Conservation (phyloP, 2,888 invertebrate genomes). For the Chrysodeixis includens region DNA sequence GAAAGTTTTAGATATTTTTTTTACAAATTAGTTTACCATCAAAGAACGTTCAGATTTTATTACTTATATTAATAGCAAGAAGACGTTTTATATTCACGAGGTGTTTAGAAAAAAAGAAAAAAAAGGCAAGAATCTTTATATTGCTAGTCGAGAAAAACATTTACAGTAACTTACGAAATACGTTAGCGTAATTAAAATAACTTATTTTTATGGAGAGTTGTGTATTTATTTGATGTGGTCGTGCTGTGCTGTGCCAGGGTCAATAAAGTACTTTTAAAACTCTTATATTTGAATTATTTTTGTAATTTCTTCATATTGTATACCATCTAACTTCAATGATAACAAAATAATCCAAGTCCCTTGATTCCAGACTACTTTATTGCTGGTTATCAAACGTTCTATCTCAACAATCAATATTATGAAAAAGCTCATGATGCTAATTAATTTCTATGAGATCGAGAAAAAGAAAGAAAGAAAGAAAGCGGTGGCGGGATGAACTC, state of each 20-base stretch:
- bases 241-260: conserved; percentile 45
- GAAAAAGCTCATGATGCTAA: too few relatives aligned
- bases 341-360: too few relatives aligned
- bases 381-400: too few relatives aligned
- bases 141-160: conserved; percentile 45
- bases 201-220: conserved; percentile 44
- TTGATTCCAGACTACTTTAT: too few relatives aligned
- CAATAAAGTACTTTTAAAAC: conserved; percentile 52
- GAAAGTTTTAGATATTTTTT: too few relatives aligned
- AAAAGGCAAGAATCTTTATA: conserved; percentile 12
- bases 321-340: too few relatives aligned
- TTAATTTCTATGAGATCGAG: too few relatives aligned
- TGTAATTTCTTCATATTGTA: too few relatives aligned
- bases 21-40: too few relatives aligned
- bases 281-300: not conserved
- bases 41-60: not conserved
- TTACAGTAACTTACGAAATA: conserved; percentile 17
- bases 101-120: not conserved
- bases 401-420: too few relatives aligned
- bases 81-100: not conserved
- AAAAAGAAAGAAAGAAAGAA: too few relatives aligned
- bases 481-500: too few relatives aligned
- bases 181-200: conserved; percentile 24
- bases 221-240: conserved; percentile 60
- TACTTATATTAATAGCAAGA: not conserved